Evolutionary conservation across 1,140 invertebrate species (phyloP), one percentile per base, ranked within the genome.

Genomic region (Aphelinus atriplicis): DNA sequence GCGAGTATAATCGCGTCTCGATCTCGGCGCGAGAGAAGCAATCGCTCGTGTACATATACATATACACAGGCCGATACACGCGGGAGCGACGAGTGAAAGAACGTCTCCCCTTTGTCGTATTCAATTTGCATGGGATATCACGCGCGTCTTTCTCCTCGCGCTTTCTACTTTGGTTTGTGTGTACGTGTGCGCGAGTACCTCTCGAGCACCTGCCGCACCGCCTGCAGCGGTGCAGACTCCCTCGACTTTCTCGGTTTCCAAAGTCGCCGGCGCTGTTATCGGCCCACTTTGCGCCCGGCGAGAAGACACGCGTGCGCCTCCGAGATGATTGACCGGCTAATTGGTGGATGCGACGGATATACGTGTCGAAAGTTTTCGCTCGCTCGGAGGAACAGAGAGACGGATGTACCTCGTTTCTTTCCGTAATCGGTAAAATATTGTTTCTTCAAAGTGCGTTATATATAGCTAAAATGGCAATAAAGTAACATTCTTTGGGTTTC

Each of bases 91-190:
- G 26, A 1, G 26, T 4, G 56, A 71, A 45, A 62, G 61, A 71
- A 55, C 9, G 26, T 7, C 58, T 26, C 43, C 47, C 50, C 42
- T 70, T 70, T 70, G 68, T 71, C 50, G 42, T 26, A 26, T 3
- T 42, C 5, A 50, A 63, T 71, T 55, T 47, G 43, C 69, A 63
- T 47, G 55, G 46, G 46, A 9, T 26, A 26, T 26, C 26, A 26
- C 26, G 26, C 9, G 48, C 43, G 42, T 63, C 50, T 53, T 70
- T 69, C 47, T 51, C 58, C 10, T 71, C 58, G 60, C 26, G 26
- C 69, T 63, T 63, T 71, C 60, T 71, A 48, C 43, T 26, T 26
- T 26, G 26, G 26, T 26, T 26, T 26, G 26, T 26, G 26, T 26
- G 26, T 26, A 56, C 51, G 64, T 2, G 3, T 26, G 3, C 50